Base-by-base conservation (phyloP, 2,797 vertebrate species). In the Eremophila alpestris region DNA sequence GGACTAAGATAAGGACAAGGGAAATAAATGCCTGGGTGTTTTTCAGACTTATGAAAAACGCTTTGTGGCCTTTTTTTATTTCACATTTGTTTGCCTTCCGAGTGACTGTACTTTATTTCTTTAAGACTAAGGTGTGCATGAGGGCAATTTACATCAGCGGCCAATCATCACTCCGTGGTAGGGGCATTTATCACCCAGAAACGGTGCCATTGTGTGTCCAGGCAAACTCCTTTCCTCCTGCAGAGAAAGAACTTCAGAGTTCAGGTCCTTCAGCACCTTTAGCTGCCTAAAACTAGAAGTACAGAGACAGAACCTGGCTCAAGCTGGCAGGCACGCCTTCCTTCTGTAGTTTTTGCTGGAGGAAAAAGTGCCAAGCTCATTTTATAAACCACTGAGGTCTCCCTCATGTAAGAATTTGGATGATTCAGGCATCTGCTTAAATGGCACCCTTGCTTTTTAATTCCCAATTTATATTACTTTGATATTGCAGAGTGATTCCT, bases 1-100 rank as follows among this genome's bases (percentile, higher is more conserved):
- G 94, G 97, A 95, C 97, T 94, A 73, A 97, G 98, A 97, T 98
- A 97, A 98, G 97, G 97, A 98, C 97, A 96, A 96, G 97, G 92
- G 96, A 95, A 98, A 98, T 96, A 96, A 98, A 97, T 91, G 92
- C 94, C 80, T 56, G 51, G 77, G 87, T 96, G 89, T 94, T 97
- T 97, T 96, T 96, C 94, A 91, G 78, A 95, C 91, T 96, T 93
- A 67, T 68, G 94, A 96, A 95, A 97, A 97, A 96, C 22, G 54
- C 81, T 92, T 95, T 56, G 74, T 78, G 92, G 83, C 82, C 87
- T 93, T 91, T 87, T 93, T 91, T 83, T 80, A 30, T 89, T 94
- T 90, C 82, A 74, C 62, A 48, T 94, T 93, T 93, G 81, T 94
- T 95, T 96, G 95, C 86, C 92, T 97, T 96, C 82, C 34, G 40